Evolutionary conservation across 2,888 invertebrate genomes (phyloP), one percentile per base, ranked within the genome.

Genomic region (Pristionchus fissidentatus): DNA sequence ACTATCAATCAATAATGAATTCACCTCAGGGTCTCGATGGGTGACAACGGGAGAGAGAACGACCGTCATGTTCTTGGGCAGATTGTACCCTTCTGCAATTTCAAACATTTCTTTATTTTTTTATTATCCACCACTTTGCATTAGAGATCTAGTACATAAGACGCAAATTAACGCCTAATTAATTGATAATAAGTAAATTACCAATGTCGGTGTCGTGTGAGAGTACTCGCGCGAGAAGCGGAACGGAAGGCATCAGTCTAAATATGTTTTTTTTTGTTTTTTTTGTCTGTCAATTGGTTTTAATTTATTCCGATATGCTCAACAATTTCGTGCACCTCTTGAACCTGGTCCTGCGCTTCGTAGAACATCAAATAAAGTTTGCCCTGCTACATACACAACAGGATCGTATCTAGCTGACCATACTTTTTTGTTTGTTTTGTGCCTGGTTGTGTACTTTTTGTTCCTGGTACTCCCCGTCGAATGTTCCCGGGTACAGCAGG

Each of bases 161-260:
- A 55, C 4, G 55, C 15, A 22, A 55, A 46, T n/a, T 8, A 55
- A 55, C 4, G n/a, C 4, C 22, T 22, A 55, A 55, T 55, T 55
- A 55, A 73, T 13, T 10, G 29, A 73, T 19, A n/a, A 10, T 3
- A 13, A 29, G 8, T 22, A 46, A 3, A 46, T 49, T 41, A 89
- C 89, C 87, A 60, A 88, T 85, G 26, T 86, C 86, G 19, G 87
- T 66, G 32, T 89, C 89, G 32, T 87, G 86, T 13, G 83, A 81
- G 5, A 89, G 85, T 3, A 55, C 60, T 49, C 89, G 75, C 35
- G 86, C 87, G 19, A 87, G 84, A 57, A 87, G 85, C 1, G 89
- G 89, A 1, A 89, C 89, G 0, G 89, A 87, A 15, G 89, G 89
- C 73, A 86, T 84, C 32, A 81, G 26, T 32, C 81, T 60, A 66